These are phyloP conservation scores for Nomada hirtipes DNA, from an alignment of 2,888 invertebrate genomes.

Conservation along the genomic window DNA sequence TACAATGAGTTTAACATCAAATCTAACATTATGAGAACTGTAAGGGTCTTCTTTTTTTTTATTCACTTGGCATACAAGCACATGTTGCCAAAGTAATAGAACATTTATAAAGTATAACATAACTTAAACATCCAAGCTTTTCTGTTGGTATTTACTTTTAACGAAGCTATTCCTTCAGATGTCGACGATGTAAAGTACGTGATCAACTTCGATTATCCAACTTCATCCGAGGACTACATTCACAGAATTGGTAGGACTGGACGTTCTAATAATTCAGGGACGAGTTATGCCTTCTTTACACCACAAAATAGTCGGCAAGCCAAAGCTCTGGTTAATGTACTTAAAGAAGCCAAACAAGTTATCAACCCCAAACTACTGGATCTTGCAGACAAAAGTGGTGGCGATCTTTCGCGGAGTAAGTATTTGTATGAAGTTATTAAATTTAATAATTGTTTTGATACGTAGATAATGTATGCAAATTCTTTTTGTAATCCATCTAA, in stretches of 20 bases:
- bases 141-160: conserved; percentile 19
- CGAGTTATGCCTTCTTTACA: conserved; percentile 98
- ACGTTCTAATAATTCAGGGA: conserved; percentile 93
- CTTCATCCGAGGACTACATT: conserved; percentile 97
- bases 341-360: conserved; percentile 93
- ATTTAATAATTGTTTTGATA: neutral
- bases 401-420: conserved; percentile 85
- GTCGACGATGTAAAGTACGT: conserved; percentile 98
- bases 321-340: conserved; percentile 94
- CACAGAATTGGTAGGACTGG: conserved; percentile 98
- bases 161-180: conserved; percentile 87
- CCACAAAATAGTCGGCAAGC: conserved; percentile 95
- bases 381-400: conserved; percentile 89
- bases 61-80: neutral
- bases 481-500: neutral
- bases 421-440: conserved; percentile 6
- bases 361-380: conserved; percentile 94
- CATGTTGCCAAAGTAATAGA: conserved; percentile 5
- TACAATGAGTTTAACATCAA: neutral
- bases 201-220: conserved; percentile 98
- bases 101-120: conserved; percentile 16
- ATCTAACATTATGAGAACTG: neutral
- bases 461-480: no score
- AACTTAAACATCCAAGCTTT: conserved; percentile 3
- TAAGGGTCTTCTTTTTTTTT: conserved; percentile 8